Evolutionary conservation across 2,113 vertebrate genomes (phyloP).

Genomic region (Cryptoleucopteryx plumbea): DNA sequence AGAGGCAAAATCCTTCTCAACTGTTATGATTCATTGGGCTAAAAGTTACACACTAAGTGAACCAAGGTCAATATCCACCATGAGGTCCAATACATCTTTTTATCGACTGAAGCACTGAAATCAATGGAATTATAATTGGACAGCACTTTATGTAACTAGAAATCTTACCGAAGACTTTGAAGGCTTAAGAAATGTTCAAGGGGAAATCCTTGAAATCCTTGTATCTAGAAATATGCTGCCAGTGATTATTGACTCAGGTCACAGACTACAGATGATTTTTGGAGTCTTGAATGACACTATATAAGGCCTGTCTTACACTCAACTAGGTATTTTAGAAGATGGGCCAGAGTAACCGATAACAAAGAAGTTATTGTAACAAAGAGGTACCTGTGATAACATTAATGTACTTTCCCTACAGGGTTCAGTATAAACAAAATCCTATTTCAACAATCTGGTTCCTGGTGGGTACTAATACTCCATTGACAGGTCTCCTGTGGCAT

Average conservation of each 20-base stretch:
- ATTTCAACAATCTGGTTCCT: not conserved
- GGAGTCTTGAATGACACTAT: not conserved
- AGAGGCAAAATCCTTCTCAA: not conserved
- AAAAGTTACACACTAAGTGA: not conserved
- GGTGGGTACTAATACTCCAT: not conserved
- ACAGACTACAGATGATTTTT: not conserved
- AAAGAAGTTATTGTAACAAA: not conserved
- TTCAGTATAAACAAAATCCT: not conserved
- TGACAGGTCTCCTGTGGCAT: not conserved
- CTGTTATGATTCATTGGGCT: not conserved
- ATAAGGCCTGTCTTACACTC: not conserved
- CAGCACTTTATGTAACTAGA: not conserved
- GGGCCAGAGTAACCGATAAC: not conserved
- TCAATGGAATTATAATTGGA: slow-evolving; percentile 15
- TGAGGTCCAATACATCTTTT: not conserved
- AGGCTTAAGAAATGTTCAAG: not conserved
- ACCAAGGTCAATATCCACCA: not conserved
- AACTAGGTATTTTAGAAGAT: not conserved
- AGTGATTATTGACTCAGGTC: not conserved
- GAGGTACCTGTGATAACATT: not conserved
- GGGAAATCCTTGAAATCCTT: not conserved
- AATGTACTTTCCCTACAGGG: not conserved
- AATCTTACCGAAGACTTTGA: not conserved
- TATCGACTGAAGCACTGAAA: not conserved
- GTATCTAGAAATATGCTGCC: not conserved